Conservation (phyloP, 2,888 invertebrate genomes). For the Drosophila prolongata region DNA sequence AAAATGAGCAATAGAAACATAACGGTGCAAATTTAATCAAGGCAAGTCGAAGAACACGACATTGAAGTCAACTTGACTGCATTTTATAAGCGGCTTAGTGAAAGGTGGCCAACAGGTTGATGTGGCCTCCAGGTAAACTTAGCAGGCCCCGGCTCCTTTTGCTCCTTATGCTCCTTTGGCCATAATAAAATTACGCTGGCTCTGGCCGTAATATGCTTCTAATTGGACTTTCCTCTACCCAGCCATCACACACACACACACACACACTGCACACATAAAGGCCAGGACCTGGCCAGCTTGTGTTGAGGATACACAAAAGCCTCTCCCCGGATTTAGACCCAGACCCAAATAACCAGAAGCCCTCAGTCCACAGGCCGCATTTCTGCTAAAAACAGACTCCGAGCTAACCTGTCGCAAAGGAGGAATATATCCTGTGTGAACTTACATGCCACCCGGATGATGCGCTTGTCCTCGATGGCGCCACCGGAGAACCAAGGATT, state of each 20-base stretch:
- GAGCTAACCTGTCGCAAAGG: constrained; percentile 22
- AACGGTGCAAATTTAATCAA: constrained; percentile 80
- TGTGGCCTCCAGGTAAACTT: constrained; percentile 15
- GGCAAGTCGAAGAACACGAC: constrained; percentile 62
- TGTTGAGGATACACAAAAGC: constrained; percentile 44
- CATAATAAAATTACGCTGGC: constrained; percentile 15
- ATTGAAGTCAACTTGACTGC: constrained; percentile 56
- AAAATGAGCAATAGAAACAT: constrained; percentile 70
- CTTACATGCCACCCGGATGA: constrained; percentile 94
- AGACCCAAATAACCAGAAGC: constrained; percentile 12
- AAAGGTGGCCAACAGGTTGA: constrained; percentile 54
- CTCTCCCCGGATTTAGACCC: not conserved
- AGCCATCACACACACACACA: constrained; percentile 30
- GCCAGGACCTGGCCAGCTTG: constrained; percentile 15
- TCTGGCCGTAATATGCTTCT: constrained; percentile 66
- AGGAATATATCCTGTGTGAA: constrained; percentile 70
- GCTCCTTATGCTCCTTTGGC: constrained; percentile 17
- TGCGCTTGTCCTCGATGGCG: constrained; percentile 90
- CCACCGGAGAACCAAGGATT: constrained; percentile 94
- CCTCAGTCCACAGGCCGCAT: constrained; percentile 9
- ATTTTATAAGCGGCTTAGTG: constrained; percentile 72
- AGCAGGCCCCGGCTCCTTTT: constrained; percentile 13
- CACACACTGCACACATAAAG: constrained; percentile 14
- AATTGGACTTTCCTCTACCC: constrained; percentile 66
- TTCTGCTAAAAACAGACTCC: constrained; percentile 42